Base-by-base conservation (phyloP, 1,140 invertebrate genomes). In the Zophobas atratus region DNA sequence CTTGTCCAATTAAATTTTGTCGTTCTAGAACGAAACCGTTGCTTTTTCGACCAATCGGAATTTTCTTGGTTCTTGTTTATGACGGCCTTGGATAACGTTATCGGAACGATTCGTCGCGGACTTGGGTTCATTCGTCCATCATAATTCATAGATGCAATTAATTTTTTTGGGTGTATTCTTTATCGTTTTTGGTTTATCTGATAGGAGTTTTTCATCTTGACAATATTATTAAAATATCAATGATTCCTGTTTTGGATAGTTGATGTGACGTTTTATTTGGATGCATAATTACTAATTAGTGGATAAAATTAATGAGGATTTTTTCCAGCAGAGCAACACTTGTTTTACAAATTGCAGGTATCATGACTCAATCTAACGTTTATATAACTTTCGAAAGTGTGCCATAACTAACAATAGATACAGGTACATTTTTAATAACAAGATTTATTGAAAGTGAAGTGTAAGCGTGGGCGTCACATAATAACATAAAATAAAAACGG, bases 331-430 rank as follows among this genome's bases (percentile, higher is more conserved):
- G 20, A 20, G 43, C 8, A 46, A 46, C 43, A 46, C 43, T 8
- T 20, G 20, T 20, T 46, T 8, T 53, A 53, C 49, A 6, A 8
- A 56, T 20, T 60, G 34, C 60, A 67, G 20, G 33, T 55, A 51
- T 20, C 49, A 2, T 57, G 3, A 57, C 35, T 57, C 55, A 53
- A 6, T 2, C 20, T 57, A 20, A 20, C 20, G 34, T 57, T 57
- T 67, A 67, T 43, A 43, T 67, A 67, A 67, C n/a, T 67, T 67
- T 67, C 33, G 60, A 43, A 67, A 67, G 60, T 67, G 60, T 67
- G 60, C n/a, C 60, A 67, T 67, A 43, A 6, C 38, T 67, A 67
- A 67, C 60, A 67, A 67, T 67, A 67, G 60, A 67, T 20, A 67
- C 39, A 67, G 60, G 60, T 67, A 67, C 39, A 67, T 67, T 67